These are phyloP conservation scores for Halcyon senegalensis DNA, from an alignment of 2,113 vertebrate genomes.

Conservation along the genomic window DNA sequence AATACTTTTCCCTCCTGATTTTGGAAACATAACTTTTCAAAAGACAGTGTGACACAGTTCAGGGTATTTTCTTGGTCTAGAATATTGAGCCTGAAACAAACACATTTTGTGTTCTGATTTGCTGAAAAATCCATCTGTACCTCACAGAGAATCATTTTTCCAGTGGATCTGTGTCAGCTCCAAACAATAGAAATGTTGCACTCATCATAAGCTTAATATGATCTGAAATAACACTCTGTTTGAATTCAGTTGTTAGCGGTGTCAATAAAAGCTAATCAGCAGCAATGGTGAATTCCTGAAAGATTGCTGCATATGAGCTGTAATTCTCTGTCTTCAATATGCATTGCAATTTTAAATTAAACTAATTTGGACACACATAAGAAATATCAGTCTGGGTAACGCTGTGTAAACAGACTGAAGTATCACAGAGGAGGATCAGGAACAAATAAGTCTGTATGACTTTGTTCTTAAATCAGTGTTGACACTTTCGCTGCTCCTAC, in stretches of 20 bases:
- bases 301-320: slow-evolving; percentile 28
- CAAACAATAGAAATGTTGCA: slow-evolving; percentile 57
- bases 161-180: slow-evolving; percentile 57
- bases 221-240: slow-evolving; percentile 63
- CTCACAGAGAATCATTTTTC: slow-evolving; percentile 49
- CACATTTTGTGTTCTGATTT: slow-evolving; percentile 33
- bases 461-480: slow-evolving; percentile 65
- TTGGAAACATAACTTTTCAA: slow-evolving; percentile 77
- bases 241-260: slow-evolving; percentile 50
- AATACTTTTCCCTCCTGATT: slow-evolving; percentile 72
- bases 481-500: slow-evolving; percentile 53
- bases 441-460: slow-evolving; percentile 63
- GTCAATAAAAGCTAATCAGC: slow-evolving; percentile 72
- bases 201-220: slow-evolving; percentile 40
- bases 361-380: slow-evolving; percentile 60
- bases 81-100: slow-evolving; percentile 68
- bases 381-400: slow-evolving; percentile 62
- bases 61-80: slow-evolving; percentile 70
- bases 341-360: slow-evolving; percentile 69
- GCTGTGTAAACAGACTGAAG: slow-evolving; percentile 54
- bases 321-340: slow-evolving; percentile 68
- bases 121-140: slow-evolving; percentile 52
- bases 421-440: slow-evolving; percentile 52
- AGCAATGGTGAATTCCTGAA: slow-evolving; percentile 62
- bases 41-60: slow-evolving; percentile 73